Evolutionary conservation across 2,888 invertebrate species (phyloP), one percentile per base, ranked within the genome.

Genomic region (Lasioglossum calceatum): DNA sequence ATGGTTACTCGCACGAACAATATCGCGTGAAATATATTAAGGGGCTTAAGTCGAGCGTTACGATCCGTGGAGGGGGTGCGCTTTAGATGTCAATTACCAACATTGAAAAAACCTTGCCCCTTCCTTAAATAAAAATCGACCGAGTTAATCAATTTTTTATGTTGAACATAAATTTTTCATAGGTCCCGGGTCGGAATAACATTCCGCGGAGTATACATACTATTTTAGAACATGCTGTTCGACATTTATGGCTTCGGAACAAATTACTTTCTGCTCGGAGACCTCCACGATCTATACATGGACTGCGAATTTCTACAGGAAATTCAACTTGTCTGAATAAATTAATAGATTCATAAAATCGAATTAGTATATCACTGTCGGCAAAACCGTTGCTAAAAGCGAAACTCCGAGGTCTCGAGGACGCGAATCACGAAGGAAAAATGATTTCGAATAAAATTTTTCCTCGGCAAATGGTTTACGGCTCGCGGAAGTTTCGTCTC

Each of bases 1-100:
- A 39, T 7, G 73, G 50, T 67, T 87, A 50, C 44, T 77, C 67
- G 67, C 36, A 32, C 54, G 54, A 23, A 32, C 61, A 77, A 81
- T 70, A 67, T 58, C 32, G 32, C 36, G n/a, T 42, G 47, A 77
- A 39, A 81, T 58, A 70, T 71, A 54, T 78, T 78, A 50, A 54
- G 70, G n/a, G n/a, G 3, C 54, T 54, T 78, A 78, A 71, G 39
- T 71, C 71, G 36, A 54, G 39, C 39, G 39, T 78, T 78, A 71
- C 71, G 54, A 71, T 50, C 50, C 54, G 23, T 32, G 12, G 23
- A 23, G 27, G 27, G 27, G 27, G 27, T 4, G 8, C 19, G 47
- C 32, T 50, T 74, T 74, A 32, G 50, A 50, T 50, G 39, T 39
- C 70, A 42, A 42, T 71, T 71, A 71, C 70, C 8, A n/a, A 19